A percentile compares a stretch with the other conserved stretches of the same genome.
phyloP scores from a whole-genome alignment of 2,113 vertebrate genomes.

The Ophiodon elongatus region DNA sequence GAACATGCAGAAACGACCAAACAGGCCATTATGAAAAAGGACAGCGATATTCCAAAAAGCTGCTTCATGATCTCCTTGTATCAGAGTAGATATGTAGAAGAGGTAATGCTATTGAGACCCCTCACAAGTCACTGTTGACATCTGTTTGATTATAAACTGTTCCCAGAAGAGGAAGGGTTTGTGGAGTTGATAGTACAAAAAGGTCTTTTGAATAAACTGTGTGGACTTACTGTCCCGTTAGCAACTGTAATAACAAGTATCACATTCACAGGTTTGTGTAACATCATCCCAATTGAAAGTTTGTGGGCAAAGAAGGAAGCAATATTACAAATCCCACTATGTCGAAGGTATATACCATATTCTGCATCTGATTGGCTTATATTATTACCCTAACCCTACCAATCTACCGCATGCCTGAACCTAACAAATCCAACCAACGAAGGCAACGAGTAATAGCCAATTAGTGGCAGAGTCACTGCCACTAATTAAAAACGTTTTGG shows the following conservation, averaged over 20 bases:
- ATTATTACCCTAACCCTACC: too few relatives aligned
- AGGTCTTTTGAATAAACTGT: background rate
- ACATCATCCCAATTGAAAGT: background rate
- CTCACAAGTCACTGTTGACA: background rate
- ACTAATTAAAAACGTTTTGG: too few relatives aligned
- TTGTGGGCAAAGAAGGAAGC: background rate
- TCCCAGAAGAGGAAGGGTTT: background rate
- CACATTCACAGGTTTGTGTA: background rate
- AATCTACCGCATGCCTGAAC: too few relatives aligned
- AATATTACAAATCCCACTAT: too few relatives aligned
- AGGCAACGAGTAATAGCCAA: background rate
- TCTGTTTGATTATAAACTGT: background rate
- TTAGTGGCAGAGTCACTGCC: background rate
- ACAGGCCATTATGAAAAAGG: background rate
- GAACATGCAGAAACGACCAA: background rate
- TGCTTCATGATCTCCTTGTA: background rate
- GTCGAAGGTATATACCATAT: too few relatives aligned
- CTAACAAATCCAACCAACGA: background rate
- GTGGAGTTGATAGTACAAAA: background rate
- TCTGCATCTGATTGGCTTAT: too few relatives aligned
- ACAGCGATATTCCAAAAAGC: constrained; percentile 2
- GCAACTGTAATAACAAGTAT: background rate
- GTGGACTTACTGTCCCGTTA: background rate
- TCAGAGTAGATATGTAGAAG: background rate
- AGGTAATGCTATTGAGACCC: background rate